Base-by-base conservation (phyloP, 2,888 invertebrate species). In the Heliothis peltigera region DNA sequence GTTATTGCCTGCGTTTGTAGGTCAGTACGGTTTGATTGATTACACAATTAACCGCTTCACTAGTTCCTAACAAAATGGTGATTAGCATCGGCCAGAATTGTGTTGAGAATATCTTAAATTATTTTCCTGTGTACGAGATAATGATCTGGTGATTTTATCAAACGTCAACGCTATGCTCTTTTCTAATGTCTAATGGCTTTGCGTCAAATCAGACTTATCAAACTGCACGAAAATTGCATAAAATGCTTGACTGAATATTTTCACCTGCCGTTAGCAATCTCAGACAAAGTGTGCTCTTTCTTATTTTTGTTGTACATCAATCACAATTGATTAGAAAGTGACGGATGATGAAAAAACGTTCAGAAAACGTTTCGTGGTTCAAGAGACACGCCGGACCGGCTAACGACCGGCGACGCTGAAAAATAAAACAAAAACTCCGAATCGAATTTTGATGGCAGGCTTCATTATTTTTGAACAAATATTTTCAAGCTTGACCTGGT, bases 271-370 rank as follows among this genome's bases (percentile, higher is more conserved):
- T 60, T 65, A 32, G 65, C 66, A 59, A 64, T 59, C 25, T 39
- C 49, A 44, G n/a, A 21, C 56, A 25, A 53, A 60, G 70, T 70
- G 77, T 64, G 55, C 59, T 81, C 58, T 80, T 64, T 81, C 58
- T 80, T 64, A 60, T 79, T 32, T 32, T 32, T 32, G 32, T 32
- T 82, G 70, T 35, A 53, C 62, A 53, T 55, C 51, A 64, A 71
- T 82, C 70, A 80, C 82, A 80, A 82, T 80, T 75, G 80, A 82
- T 82, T 80, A 82, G 80, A 80, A 80, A 80, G 80, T 80, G 70
- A 59, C 52, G 43, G 52, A 53, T 53, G 54, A 46, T 48, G 53
- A 79, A 79, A 76, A 81, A 70, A 66, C 44, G 46, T 64, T 75
- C 65, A 66, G 47, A 64, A 64, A 76, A 65, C 58, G 49, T 55